Evolutionary conservation across 2,113 vertebrate genomes (phyloP).

Genomic region (Mellivora capensis): DNA sequence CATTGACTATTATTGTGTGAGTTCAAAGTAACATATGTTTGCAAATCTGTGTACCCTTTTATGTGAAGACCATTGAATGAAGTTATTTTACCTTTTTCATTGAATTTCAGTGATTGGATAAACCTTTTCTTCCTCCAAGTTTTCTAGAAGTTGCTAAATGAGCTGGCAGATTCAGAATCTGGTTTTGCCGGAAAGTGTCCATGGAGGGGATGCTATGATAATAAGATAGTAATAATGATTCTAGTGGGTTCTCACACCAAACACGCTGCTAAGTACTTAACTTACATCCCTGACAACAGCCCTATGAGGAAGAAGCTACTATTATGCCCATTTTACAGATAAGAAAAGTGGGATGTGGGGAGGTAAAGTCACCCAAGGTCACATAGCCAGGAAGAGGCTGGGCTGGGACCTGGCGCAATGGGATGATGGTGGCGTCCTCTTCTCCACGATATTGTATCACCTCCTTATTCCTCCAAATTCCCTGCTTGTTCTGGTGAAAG

Average conservation of each 20-base stretch:
- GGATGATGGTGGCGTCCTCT: fast-evolving
- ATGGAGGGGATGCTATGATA: background rate
- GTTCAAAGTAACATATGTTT: background rate
- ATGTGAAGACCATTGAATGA: background rate
- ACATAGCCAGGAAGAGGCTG: background rate
- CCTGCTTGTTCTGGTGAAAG: fast-evolving
- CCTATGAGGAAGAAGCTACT: background rate
- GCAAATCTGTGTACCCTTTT: background rate
- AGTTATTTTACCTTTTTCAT: background rate
- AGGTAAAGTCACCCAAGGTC: background rate
- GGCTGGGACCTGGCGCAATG: background rate
- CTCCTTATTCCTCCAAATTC: background rate
- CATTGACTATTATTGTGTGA: background rate
- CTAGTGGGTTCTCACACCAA: background rate
- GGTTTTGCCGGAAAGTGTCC: background rate
- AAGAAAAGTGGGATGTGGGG: background rate
- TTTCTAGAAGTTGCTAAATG: background rate
- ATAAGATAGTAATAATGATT: background rate
- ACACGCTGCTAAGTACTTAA: background rate
- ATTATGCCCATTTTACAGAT: background rate
- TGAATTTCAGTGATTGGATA: background rate
- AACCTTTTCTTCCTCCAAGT: background rate
- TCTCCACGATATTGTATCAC: background rate
- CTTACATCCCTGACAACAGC: background rate
- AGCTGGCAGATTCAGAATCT: background rate